Evolutionary conservation across 2,888 invertebrate species (phyloP).

Genomic region (Acleris cristana): DNA sequence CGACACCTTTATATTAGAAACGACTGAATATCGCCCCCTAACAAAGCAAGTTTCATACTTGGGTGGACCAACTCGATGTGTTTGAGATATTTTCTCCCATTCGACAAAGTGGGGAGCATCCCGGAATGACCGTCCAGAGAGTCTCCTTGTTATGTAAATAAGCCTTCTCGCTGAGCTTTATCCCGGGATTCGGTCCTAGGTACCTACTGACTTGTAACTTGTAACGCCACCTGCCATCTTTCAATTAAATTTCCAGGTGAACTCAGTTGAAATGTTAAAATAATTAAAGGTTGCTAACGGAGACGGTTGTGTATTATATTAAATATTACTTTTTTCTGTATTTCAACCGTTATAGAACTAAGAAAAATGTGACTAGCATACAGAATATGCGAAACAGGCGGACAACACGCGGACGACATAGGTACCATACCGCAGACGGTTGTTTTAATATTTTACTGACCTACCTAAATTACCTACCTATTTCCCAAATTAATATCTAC

Average conservation of each 20-base stretch:
- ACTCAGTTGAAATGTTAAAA: conserved; percentile 12
- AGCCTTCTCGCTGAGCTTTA: conserved; percentile 6
- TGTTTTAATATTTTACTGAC: no score
- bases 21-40: no score
- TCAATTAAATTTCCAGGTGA: conserved; percentile 32
- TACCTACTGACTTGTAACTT: conserved; percentile 11
- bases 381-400: no score
- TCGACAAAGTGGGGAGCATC: conserved; percentile 6
- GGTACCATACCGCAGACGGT: no score
- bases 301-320: not conserved
- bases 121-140: not conserved
- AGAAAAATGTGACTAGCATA: no score
- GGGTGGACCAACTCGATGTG: not conserved
- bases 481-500: no score
- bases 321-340: no score
- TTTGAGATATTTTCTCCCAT: conserved; percentile 4
- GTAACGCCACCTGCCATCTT: conserved; percentile 34
- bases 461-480: no score
- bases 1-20: no score
- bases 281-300: conserved; percentile 9
- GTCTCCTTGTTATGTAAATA: conserved; percentile 26
- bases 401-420: no score
- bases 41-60: not conserved
- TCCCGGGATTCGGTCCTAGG: not conserved
- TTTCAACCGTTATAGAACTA: no score